Evolutionary conservation across 2,888 invertebrate species (phyloP).

Genomic region (Amaurobius ferox): DNA sequence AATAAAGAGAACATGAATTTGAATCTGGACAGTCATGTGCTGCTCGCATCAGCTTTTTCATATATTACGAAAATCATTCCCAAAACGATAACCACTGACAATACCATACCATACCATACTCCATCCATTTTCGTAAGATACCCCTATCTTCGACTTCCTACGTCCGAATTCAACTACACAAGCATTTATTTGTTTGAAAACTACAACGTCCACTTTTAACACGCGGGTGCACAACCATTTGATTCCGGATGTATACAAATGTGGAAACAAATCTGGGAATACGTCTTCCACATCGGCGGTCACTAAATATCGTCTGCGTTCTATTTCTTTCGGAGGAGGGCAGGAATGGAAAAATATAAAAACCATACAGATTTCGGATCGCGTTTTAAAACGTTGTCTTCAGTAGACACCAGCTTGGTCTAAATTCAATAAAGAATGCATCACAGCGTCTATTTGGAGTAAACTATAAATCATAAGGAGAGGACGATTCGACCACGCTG

Average conservation of each 20-base stretch:
- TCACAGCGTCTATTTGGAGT: not conserved
- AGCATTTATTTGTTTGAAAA: constrained; percentile 48
- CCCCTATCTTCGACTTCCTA: too few relatives aligned
- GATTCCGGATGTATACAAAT: constrained; percentile 10
- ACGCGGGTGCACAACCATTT: constrained; percentile 36
- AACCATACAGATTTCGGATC: not conserved
- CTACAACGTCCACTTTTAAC: constrained; percentile 62
- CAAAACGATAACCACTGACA: too few relatives aligned
- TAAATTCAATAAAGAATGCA: not conserved
- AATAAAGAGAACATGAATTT: too few relatives aligned
- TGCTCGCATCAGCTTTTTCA: too few relatives aligned
- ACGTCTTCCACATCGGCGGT: not conserved
- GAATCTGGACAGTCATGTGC: too few relatives aligned
- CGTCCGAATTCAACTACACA: too few relatives aligned
- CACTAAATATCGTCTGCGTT: constrained; percentile 11
- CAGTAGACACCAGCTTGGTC: not conserved
- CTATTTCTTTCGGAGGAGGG: not conserved
- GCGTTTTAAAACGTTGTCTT: not conserved
- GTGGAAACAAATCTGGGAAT: not conserved
- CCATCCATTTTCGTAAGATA: too few relatives aligned
- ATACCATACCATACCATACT: too few relatives aligned
- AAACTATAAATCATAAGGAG: constrained; percentile 13
- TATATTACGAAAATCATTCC: too few relatives aligned
- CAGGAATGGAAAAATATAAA: not conserved
- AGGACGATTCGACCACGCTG: not conserved